Evolutionary conservation across 2,888 invertebrate species (phyloP).

Genomic region (Tetrapedia diversipes): DNA sequence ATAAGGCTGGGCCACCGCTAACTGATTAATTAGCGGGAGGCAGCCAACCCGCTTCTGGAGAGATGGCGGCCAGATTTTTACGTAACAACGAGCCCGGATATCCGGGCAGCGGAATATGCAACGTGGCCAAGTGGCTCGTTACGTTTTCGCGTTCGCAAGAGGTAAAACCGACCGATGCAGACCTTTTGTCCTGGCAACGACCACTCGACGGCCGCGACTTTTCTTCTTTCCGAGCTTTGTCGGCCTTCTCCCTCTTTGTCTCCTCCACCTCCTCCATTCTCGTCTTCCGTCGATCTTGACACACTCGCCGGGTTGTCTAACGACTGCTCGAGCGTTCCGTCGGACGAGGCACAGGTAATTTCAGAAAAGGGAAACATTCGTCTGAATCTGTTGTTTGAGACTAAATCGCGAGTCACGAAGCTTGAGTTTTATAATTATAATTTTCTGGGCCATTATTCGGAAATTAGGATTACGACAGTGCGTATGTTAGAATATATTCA

Average conservation of each 20-base stretch:
- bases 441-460: too few species aligned
- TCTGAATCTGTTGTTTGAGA: too few species aligned
- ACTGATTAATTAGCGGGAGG: too few species aligned
- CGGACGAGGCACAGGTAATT: too few species aligned
- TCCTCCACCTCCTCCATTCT: too few species aligned
- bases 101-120: constrained; percentile 66
- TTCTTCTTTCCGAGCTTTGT: constrained; percentile 42
- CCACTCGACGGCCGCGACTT: constrained; percentile 37
- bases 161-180: constrained; percentile 60
- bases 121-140: constrained; percentile 73
- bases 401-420: too few species aligned
- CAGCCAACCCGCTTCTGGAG: too few species aligned
- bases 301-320: constrained; percentile 25
- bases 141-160: constrained; percentile 62
- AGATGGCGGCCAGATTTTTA: constrained; percentile 48
- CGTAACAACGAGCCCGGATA: constrained; percentile 43
- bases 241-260: constrained; percentile 3
- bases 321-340: neutral
- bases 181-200: constrained; percentile 34
- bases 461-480: too few species aligned
- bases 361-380: too few species aligned
- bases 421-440: too few species aligned
- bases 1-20: constrained; percentile 56
- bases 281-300: constrained; percentile 33
- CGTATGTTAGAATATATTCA: too few species aligned